These are phyloP conservation scores for Tetrax tetrax DNA, from an alignment of 2,113 vertebrate species.

Conservation along the genomic window DNA sequence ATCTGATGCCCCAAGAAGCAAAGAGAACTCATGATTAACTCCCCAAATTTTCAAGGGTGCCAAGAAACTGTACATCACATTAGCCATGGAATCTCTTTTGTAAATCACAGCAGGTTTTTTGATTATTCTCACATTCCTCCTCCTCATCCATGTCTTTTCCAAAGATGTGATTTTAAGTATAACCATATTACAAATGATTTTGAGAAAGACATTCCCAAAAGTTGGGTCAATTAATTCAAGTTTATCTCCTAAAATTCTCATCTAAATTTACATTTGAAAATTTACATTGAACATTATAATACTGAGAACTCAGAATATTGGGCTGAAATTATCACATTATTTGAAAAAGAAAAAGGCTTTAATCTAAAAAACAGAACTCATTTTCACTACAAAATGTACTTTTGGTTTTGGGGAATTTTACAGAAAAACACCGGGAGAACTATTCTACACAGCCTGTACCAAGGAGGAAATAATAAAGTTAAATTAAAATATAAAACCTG, in stretches of 20 bases:
- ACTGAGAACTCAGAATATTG: background rate
- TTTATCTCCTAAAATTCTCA: background rate
- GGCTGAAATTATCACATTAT: background rate
- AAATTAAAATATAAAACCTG: background rate
- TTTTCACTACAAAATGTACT: background rate
- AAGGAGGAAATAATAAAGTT: background rate
- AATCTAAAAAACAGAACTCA: background rate
- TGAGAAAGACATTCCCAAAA: background rate
- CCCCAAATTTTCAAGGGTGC: background rate
- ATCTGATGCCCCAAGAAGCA: background rate
- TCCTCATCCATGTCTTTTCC: background rate
- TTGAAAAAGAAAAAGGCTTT: background rate
- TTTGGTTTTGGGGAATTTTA: background rate
- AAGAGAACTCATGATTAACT: constrained; percentile 4
- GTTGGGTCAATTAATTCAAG: background rate
- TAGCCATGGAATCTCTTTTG: background rate
- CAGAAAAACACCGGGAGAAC: background rate
- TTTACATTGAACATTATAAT: background rate
- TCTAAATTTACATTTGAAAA: background rate
- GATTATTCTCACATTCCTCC: background rate
- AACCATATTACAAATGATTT: background rate
- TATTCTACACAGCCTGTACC: background rate
- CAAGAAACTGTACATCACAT: background rate
- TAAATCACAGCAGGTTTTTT: background rate
- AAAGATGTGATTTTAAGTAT: background rate